Base-by-base conservation (phyloP, 2,888 invertebrate genomes). In the Thecocarcelia acutangulata region DNA sequence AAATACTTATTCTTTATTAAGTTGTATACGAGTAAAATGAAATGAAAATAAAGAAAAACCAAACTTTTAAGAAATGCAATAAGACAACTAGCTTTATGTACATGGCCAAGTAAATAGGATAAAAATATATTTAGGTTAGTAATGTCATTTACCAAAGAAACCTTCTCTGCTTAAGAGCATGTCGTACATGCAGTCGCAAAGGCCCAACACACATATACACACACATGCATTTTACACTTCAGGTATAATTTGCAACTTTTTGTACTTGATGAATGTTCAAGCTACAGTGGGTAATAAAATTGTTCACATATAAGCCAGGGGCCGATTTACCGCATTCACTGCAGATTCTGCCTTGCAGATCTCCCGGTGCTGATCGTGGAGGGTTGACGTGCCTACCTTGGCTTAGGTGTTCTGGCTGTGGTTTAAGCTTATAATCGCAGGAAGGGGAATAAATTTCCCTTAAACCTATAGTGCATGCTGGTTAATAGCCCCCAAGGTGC, bases 91-190 rank as follows among this genome's bases (percentile, higher is more conserved):
- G n/a, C n/a, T n/a, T n/a, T n/a, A 68, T n/a, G 3, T 68, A 72
- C 33, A 54, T 12, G 52, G 15, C 28, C 64, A 66, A 66, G 48
- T 78, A 78, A 70, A 69, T 75, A 66, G 70, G 48, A 82, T 78
- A 84, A 86, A 86, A 85, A 84, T 46, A 21, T 86, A 88, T 88
- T 88, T 87, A 86, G 88, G 88, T 88, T 88, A 89, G 88, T 88
- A 88, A 88, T 87, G 85, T 84, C 88, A 89, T 89, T 87, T 89
- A 85, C 86, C 63, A 77, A 69, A 33, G 66, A 44, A 69, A 74
- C 28, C 63, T 61, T 33, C 54, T 44, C 19, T 13, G 17, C 17
- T 24, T 13, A 33, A 48, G 3, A 42, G 37, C 6, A 42, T 58
- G 8, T 15, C n/a, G n/a, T n/a, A n/a, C n/a, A n/a, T 19, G 11